phyloP scores from a whole-genome alignment of 2,797 vertebrate species.

The Sphenopsis melanotis region DNA sequence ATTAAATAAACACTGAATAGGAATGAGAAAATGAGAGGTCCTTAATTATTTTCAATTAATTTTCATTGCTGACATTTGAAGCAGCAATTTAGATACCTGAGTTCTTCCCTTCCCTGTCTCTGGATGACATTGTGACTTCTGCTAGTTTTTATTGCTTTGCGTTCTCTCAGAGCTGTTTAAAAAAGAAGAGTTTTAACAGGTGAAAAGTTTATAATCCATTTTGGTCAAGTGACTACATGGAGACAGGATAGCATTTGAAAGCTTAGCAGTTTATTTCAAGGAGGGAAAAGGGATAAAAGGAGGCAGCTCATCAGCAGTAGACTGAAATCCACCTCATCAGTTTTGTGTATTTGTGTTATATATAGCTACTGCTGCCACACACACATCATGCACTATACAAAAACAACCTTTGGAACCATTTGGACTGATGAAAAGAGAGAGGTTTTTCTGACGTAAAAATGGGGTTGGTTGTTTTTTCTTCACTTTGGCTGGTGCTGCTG shows the following conservation, averaged over 20 bases:
- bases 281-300: neutral
- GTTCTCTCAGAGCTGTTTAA: neutral
- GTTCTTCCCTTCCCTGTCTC: neutral
- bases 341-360: neutral
- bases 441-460: neutral
- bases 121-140: constrained; percentile 32
- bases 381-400: neutral
- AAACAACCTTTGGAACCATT: neutral
- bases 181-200: constrained; percentile 19
- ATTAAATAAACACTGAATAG: constrained; percentile 38
- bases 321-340: neutral
- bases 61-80: constrained; percentile 66
- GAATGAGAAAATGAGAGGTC: constrained; percentile 3
- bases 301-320: neutral
- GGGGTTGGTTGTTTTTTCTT: neutral
- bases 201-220: constrained; percentile 25
- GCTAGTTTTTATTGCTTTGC: constrained; percentile 32
- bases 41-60: constrained; percentile 61
- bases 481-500: neutral
- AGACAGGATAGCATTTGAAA: constrained; percentile 20
- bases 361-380: neutral
- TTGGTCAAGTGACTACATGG: constrained; percentile 2
- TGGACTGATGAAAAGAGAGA: neutral
- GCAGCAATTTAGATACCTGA: neutral
- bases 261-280: constrained; percentile 12